A percentile compares a stretch with the other conserved stretches of the same genome.
phyloP scores from a whole-genome alignment of 23 tunicate species.

The Aplidium turbinatum region DNA sequence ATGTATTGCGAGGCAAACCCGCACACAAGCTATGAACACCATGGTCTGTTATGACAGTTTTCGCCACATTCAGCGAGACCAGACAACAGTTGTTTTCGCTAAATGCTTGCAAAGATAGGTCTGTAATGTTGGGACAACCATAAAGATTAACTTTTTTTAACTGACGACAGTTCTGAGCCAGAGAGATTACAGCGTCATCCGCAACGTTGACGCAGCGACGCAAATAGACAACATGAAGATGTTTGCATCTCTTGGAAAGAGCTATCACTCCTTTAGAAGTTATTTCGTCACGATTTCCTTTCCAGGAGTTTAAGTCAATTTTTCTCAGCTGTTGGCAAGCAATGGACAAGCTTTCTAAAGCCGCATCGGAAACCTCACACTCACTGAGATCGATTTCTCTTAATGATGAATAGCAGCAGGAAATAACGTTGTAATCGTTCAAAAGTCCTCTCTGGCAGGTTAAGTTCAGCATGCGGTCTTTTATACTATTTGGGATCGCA shows the following conservation, averaged over 20 bases:
- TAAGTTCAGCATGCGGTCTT: conserved; percentile 39
- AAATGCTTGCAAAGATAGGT: conserved; percentile 46
- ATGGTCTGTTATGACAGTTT: conserved; percentile 58
- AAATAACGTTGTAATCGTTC: conserved; percentile 34
- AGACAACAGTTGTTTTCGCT: conserved; percentile 28
- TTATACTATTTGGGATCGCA: conserved; percentile 47
- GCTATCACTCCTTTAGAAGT: conserved; percentile 46
- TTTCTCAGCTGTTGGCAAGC: conserved; percentile 40
- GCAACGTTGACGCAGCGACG: conserved; percentile 48
- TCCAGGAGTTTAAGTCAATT: conserved; percentile 69
- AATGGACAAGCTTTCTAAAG: conserved; percentile 28
- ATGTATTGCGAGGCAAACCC: conserved; percentile 16
- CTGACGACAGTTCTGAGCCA: conserved; percentile 51
- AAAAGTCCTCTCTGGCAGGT: conserved; percentile 68
- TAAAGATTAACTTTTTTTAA: conserved; percentile 54
- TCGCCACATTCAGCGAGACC: conserved; percentile 55
- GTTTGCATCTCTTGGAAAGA: conserved; percentile 40
- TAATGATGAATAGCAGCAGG: conserved; percentile 12
- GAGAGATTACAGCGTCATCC: conserved; percentile 38
- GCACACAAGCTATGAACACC: conserved; percentile 46
- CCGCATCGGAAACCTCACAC: conserved; percentile 44
- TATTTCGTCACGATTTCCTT: conserved; percentile 35
- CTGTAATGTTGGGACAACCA: conserved; percentile 58
- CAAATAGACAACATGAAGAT: conserved; percentile 50
- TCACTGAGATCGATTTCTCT: conserved; percentile 62